Evolutionary conservation across 2,888 invertebrate genomes (phyloP).

Genomic region (Drosophila antonietae): DNA sequence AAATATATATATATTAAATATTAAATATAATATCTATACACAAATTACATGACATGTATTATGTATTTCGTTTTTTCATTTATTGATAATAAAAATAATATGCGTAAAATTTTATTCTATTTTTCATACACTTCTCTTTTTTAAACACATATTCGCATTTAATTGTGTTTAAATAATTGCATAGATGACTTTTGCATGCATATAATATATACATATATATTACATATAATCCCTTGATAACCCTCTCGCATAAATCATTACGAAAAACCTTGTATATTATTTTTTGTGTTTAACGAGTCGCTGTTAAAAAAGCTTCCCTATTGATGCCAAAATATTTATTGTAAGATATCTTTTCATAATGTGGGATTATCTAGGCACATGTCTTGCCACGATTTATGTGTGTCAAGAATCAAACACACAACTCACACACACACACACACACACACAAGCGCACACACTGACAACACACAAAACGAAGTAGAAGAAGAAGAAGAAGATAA

Average conservation of each 20-base stretch:
- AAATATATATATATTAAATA: too few species aligned
- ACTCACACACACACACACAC: slow-evolving; percentile 15
- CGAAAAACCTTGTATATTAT: not conserved
- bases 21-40: too few species aligned
- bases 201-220: not conserved
- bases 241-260: slow-evolving; percentile 13
- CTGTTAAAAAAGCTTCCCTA: slow-evolving; percentile 62
- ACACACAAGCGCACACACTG: not conserved
- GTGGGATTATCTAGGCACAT: slow-evolving; percentile 71
- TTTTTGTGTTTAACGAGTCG: slow-evolving; percentile 17
- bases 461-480: not conserved
- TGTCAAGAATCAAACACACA: slow-evolving; percentile 55
- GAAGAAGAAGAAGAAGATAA: not conserved
- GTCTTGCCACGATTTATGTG: slow-evolving; percentile 72
- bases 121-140: not conserved
- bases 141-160: not conserved
- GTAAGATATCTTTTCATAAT: slow-evolving; percentile 71
- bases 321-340: slow-evolving; percentile 71
- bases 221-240: not conserved
- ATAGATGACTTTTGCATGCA: not conserved
- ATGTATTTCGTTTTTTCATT: too few species aligned
- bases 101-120: not conserved
- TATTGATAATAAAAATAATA: too few species aligned
- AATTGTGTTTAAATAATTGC: not conserved
- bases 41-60: too few species aligned